phyloP scores from a whole-genome alignment of 2,113 vertebrate species.

The Eurypyga helias region DNA sequence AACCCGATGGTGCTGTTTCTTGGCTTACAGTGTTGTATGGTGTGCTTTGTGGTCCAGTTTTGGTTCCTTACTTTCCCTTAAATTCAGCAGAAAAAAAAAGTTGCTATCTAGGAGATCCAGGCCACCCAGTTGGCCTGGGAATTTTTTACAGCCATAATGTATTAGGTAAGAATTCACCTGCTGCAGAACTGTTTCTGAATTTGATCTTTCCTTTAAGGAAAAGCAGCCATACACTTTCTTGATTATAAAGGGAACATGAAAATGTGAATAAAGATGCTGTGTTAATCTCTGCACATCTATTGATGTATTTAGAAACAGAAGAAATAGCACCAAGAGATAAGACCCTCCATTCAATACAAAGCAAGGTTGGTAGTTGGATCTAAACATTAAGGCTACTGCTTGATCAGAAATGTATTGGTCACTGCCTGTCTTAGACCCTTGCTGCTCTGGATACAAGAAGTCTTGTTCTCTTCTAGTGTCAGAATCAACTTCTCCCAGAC shows the following conservation, averaged over 20 bases:
- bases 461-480: background rate
- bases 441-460: background rate
- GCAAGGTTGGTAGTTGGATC: background rate
- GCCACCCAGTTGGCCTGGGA: background rate
- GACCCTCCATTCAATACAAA: background rate
- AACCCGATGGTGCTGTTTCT: background rate
- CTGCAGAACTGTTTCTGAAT: background rate
- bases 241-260: background rate
- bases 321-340: background rate
- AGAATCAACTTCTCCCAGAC: background rate
- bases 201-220: background rate
- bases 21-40: background rate
- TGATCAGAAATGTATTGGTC: background rate
- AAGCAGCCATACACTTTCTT: background rate
- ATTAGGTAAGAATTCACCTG: background rate
- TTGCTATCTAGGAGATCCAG: background rate
- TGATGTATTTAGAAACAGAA: background rate
- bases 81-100: background rate
- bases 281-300: background rate
- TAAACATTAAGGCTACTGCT: background rate
- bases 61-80: background rate
- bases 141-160: background rate
- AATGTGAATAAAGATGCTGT: background rate
- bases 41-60: background rate
- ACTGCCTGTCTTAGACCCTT: background rate